These are phyloP conservation scores for Eulemur rubriventer DNA, from an alignment of 2,797 vertebrate species.

Conservation along the genomic window DNA sequence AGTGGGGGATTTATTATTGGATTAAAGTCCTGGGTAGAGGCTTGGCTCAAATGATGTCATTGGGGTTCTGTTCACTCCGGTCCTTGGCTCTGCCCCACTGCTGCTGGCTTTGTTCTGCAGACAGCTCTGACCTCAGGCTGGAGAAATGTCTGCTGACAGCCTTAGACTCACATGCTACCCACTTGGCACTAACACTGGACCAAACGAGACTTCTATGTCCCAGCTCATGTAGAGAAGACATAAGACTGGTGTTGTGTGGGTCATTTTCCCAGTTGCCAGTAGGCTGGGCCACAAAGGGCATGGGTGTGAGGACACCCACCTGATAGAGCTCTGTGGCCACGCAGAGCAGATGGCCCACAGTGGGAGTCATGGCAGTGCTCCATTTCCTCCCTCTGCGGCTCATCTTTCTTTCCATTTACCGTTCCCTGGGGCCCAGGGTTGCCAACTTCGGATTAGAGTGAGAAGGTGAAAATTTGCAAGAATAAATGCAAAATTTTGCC, in stretches of 20 bases:
- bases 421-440: not conserved
- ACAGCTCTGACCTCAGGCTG: not conserved
- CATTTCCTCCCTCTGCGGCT: not conserved
- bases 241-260: too few relatives aligned
- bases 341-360: fast-evolving
- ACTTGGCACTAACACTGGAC: not conserved
- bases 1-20: not conserved
- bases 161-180: not conserved
- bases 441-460: not conserved
- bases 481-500: not conserved
- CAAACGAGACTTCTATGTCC: not conserved
- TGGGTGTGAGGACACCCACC: not conserved
- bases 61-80: not conserved
- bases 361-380: fast-evolving
- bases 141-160: not conserved
- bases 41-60: not conserved
- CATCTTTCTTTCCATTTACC: not conserved
- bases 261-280: not conserved
- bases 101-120: not conserved
- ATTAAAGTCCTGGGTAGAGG: not conserved
- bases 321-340: not conserved
- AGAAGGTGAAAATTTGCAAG: not conserved
- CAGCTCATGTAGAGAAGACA: not conserved
- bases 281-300: not conserved
- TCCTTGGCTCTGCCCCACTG: not conserved